Base-by-base conservation (phyloP, 2,888 invertebrate genomes). In the Hirtodrosophila alboralis region DNA sequence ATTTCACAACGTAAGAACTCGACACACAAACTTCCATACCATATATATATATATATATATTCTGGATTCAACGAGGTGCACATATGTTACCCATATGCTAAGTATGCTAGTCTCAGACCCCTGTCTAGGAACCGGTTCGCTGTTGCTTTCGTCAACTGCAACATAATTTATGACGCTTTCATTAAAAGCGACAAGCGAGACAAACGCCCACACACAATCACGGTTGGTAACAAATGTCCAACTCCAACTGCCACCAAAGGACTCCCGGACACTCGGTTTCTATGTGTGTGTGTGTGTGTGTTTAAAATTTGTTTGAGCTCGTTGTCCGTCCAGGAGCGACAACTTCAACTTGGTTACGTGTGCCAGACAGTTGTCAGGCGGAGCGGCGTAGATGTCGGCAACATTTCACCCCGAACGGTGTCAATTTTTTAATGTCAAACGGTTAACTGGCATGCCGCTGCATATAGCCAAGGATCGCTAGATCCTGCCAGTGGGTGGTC, bases 151-250 rank as follows among this genome's bases (percentile, higher is more conserved):
- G 88, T 88, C 87, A 88, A 88, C 72, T 87, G 83, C 79, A 84
- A 77, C 89, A 88, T 88, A 88, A 88, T 88, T 88, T 88, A 88
- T 88, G 87, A 88, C 86, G 88, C 89, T 88, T 88, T 88, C 89
- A 88, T 88, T 88, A 88, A 84, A 86, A 69, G 79, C 86, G 86
- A 85, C 85, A 86, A 80, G 72, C 81, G 78, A 79, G 74, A 85
- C 81, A 78, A 49, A 87, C 83, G 75, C 84, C 72, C 87, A 83
- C 87, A 71, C 68, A 77, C 86, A 80, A 77, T 79, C 83, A 83
- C 72, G 60, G 72, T 70, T 61, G 69, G 71, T 67, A 64, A 75
- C 84, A 75, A 75, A 76, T 81, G 66, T 58, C 74, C 75, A 36
- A 23, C 51, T 31, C 36, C 16, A 33, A 40, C 49, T 58, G 27